Evolutionary conservation across 2,113 vertebrate species (phyloP).

Genomic region (Elephas maximus): DNA sequence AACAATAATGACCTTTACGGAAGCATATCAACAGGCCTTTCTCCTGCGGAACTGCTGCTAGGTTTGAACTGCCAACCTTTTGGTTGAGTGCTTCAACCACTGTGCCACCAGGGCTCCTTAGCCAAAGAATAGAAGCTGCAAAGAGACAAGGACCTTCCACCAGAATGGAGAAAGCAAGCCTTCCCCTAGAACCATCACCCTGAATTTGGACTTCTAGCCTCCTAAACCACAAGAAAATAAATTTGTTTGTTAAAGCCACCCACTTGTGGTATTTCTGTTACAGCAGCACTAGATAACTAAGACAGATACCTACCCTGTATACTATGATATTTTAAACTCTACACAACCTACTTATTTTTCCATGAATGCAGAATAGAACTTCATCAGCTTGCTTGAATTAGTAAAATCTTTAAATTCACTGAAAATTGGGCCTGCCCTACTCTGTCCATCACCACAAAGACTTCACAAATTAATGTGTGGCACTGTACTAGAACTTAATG

Average conservation of each 20-base stretch:
- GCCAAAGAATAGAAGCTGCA: neutral
- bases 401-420: neutral
- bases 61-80: neutral
- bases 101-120: neutral
- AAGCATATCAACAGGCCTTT: neutral
- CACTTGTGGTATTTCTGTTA: neutral
- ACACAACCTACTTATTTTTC: neutral
- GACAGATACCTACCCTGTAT: neutral
- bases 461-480: neutral
- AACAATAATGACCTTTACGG: neutral
- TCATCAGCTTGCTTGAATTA: neutral
- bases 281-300: neutral
- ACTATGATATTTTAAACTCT: constrained; percentile 32
- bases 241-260: neutral
- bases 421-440: neutral
- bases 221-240: neutral
- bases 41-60: neutral
- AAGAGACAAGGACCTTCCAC: neutral
- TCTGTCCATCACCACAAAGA: constrained; percentile 3
- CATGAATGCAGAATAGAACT: constrained; percentile 24
- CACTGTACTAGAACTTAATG: neutral
- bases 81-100: neutral
- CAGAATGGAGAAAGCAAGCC: neutral
- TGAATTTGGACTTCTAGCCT: neutral
- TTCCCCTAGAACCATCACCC: neutral